These are phyloP conservation scores for Paradoxurus hermaphroditus DNA, from an alignment of 2,113 vertebrate species.

Conservation along the genomic window DNA sequence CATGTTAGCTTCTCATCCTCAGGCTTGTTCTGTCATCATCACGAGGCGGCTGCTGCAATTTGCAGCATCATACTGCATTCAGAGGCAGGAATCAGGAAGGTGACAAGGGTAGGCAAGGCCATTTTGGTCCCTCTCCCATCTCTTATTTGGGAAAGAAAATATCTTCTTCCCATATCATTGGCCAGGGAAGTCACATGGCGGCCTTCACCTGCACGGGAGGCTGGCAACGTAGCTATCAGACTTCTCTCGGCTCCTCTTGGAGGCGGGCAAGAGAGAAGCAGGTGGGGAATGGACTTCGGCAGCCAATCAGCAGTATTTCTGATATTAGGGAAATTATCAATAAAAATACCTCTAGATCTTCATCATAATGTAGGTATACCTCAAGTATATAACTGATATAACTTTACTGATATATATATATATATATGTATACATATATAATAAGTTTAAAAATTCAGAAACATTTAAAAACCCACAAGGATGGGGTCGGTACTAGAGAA, in stretches of 20 bases:
- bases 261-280: background rate
- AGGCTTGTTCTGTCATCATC: background rate
- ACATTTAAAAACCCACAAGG: slow-evolving; percentile 4
- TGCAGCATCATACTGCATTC: background rate
- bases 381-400: background rate
- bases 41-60: background rate
- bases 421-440: background rate
- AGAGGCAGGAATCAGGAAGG: background rate
- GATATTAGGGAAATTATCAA: background rate
- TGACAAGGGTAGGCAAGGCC: background rate
- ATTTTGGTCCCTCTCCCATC: background rate
- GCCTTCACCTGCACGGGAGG: background rate
- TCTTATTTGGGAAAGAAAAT: slow-evolving; percentile 36
- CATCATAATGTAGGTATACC: background rate
- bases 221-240: background rate
- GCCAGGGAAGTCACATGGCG: background rate
- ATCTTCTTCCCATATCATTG: background rate
- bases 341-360: background rate
- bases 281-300: background rate
- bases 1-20: background rate
- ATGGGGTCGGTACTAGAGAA: background rate
- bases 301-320: background rate
- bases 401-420: background rate
- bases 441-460: background rate
- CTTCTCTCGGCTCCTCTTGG: background rate